Evolutionary conservation across 1,140 invertebrate species (phyloP), one percentile per base, ranked within the genome.

Genomic region (Linepithema humile): DNA sequence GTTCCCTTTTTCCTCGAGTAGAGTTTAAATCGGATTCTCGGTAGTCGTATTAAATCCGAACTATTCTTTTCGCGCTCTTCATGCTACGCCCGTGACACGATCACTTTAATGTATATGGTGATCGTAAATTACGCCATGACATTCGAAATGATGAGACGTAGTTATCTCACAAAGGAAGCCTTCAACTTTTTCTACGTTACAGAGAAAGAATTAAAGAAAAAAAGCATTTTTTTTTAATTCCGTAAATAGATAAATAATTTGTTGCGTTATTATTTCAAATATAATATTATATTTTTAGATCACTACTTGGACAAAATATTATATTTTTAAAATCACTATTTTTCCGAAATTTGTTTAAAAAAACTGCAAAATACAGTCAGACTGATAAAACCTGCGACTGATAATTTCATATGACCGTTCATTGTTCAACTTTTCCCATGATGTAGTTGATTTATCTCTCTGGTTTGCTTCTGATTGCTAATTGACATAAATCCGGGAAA

Each of bases 11-110:
- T 78, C 83, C 43, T 55, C 26, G 75, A 82, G 82, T 69, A 57
- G 62, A 48, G 15, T 89, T 85, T 73, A 60, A 48, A 83, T 87
- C 83, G 57, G n/a, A 80, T 69, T 80, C 75, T 65, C 35, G 48
- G 75, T 80, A 59, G 70, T 78, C 50, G 43, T 40, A 55, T 35
- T 55, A 69, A 57, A 59, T 72, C 53, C 17, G 7, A 84, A 84
- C 26, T 26, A 83, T 64, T 75, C 35, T 69, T 67, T 67, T 82
- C 78, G 26, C 67, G 57, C 32, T 43, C 69, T 65, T 82, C 32
- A 59, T 57, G 59, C 35, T 83, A 50, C 35, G 65, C 40, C 77
- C n/a, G 45, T 40, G 64, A 70, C 26, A 43, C 32, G 38, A 50
- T 77, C 15, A 32, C 9, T 15, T 77, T 65, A 35, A 38, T 38